Evolutionary conservation across 2,888 invertebrate genomes (phyloP).

Genomic region (Thysanoteuthis rhombus): DNA sequence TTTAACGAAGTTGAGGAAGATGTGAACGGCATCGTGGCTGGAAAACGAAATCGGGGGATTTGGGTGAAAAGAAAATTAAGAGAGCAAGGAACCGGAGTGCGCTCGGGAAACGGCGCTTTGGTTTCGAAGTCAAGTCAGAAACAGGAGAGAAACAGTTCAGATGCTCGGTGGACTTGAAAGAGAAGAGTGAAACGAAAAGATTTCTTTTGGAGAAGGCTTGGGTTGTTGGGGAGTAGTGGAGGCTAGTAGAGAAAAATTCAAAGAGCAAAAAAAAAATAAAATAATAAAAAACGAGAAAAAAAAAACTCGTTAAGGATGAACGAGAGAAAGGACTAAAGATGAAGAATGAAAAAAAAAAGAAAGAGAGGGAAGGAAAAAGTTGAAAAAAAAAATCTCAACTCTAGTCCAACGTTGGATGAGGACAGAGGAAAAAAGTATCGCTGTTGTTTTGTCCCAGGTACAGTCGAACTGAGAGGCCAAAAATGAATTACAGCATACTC

Average conservation of each 20-base stretch:
- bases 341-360: not conserved
- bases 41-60: too few species aligned
- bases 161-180: not conserved
- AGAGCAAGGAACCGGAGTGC: not conserved
- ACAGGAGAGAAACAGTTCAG: not conserved
- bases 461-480: not conserved
- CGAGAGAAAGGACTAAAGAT: not conserved
- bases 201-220: not conserved
- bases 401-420: not conserved
- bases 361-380: not conserved
- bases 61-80: not conserved
- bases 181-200: not conserved
- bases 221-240: not conserved
- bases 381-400: not conserved
- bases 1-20: not conserved
- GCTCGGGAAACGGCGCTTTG: not conserved
- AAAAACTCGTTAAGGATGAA: not conserved
- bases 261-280: rapidly evolving
- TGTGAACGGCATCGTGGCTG: too few species aligned
- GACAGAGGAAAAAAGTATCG: not conserved
- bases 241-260: not conserved
- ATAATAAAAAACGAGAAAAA: not conserved
- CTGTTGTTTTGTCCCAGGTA: slow-evolving; percentile 12
- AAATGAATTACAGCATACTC: not conserved
- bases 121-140: not conserved